Evolutionary conservation across 2,113 vertebrate species (phyloP), one percentile per base, ranked within the genome.

Genomic region (Etia nguti): DNA sequence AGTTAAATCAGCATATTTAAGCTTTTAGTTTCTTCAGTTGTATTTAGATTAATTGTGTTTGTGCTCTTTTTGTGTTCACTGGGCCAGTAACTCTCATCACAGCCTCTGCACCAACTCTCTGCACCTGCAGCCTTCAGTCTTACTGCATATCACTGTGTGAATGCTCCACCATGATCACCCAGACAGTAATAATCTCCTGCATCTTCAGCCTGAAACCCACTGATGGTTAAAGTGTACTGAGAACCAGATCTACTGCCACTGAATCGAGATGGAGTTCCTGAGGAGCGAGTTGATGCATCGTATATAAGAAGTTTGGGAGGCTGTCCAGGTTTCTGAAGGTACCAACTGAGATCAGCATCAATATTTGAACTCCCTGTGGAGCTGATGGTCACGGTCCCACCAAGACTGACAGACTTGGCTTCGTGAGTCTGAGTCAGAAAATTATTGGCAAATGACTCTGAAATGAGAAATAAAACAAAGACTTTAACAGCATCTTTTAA

Each of bases 241-340:
- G 92, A 91, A 60, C n/a, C 80, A 86, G 91, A 92, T 18, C 86
- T 89, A 24, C 90, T 89, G 50, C 95, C 93, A 55, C 86, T 92
- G 92, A 96, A 95, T 84, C 92, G 50, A 3, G 62, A 79, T 29
- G 94, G 86, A 86, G 80, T 84, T 70, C 90, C 92, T 13, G 90
- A 84, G 6, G 0, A 1, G 0, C 1, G 15, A 6, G 0, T 75
- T 31, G 50, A 87, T n/a, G 3, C 18, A 0, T 0, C 0, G 24
- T 92, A 90, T 43, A 96, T 93, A 3, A 95, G 90, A 1, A 87
- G 94, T 86, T 95, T 95, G 18, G 93, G 93, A 80, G 80, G 6
- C 54, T 94, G 62, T 80, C 90, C 95, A 43, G 86, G 70, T 94
- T 94, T 96, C 84, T 94, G 92, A 34, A 94, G 92, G 70, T 95